Evolutionary conservation across 2,113 vertebrate species (phyloP).

Genomic region (Erpornis zantholeuca): DNA sequence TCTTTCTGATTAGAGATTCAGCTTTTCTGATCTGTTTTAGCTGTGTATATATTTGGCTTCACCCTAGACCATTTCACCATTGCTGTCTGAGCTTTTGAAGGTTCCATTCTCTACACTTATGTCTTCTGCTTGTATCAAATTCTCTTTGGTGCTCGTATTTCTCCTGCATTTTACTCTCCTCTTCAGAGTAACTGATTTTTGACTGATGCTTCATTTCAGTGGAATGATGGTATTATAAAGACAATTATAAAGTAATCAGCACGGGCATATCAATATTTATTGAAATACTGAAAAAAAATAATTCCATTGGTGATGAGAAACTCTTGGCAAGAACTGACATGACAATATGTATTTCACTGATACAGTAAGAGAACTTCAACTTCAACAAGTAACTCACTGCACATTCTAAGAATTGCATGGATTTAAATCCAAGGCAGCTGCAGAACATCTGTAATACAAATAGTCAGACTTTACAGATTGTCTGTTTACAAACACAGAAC

Average conservation of each 20-base stretch:
- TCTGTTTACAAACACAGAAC: conserved; percentile 70
- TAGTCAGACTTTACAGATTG: conserved; percentile 62
- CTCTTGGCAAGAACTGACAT: conserved; percentile 76
- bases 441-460: conserved; percentile 69
- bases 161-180: neutral
- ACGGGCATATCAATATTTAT: conserved; percentile 87
- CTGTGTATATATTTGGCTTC: neutral
- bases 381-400: conserved; percentile 70
- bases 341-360: conserved; percentile 77
- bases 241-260: conserved; percentile 62
- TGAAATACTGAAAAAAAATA: conserved; percentile 84
- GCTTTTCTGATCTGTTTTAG: neutral
- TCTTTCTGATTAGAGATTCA: neutral
- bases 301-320: conserved; percentile 79
- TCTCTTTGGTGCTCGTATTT: neutral
- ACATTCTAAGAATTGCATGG: conserved; percentile 68
- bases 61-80: neutral
- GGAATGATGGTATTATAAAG: conserved; percentile 44
- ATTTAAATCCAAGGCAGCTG: conserved; percentile 74
- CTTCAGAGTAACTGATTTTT: neutral
- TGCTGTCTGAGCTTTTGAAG: neutral
- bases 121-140: neutral
- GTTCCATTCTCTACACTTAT: neutral
- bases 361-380: conserved; percentile 74
- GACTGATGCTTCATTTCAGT: neutral